Base-by-base conservation (phyloP, 1,140 invertebrate species). In the Plectrocnemia conspersa region DNA sequence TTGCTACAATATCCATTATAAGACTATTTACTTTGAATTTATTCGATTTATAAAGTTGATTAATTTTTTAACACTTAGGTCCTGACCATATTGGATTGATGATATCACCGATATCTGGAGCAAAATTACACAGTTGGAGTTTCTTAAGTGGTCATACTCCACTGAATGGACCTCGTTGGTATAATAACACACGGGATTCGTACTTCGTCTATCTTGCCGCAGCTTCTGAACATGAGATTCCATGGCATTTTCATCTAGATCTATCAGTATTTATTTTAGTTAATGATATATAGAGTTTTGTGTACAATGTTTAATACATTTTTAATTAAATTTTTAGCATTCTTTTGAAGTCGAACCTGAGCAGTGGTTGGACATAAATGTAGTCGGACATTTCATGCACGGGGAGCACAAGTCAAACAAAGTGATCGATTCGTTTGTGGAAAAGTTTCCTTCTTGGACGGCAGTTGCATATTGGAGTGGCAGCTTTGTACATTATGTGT, bases 151-250 rank as follows among this genome's bases (percentile, higher is more conserved):
- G 45, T 16, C 47, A 53, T 16, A 47, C 38, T 19, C 59, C 59
- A 7, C 22, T 62, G 27, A 56, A 46, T 11, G 54, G 54, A 11
- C 56, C 55, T 10, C 56, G 40, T 2, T 62, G 59, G 59, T 13
- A 35, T 18, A 56, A 53, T 27, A 32, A 46, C 11, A 49, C 35
- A 1, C 24, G 59, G 13, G 56, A 62, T 21, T 35, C 54, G 10
- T 62, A 62, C 47, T 62, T 62, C 36, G 38, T 62, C 10, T 62
- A 62, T 52, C 36, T 62, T 21, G 59, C 59, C 15, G 56, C 59
- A 10, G 53, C 35, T 13, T 50, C 56, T 22, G 36, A 58, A 16
- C 48, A 54, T 22, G 48, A 58, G 19, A 56, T n/a, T 10, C 59
- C 59, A 22, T 62, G 59, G 59, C 48, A 58, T 40, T 58, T 62